Percentiles rank a stretch among this genome's conserved stretches.
phyloP scores from a whole-genome alignment of 1,140 invertebrate genomes.

The Onthophagus taurus region DNA sequence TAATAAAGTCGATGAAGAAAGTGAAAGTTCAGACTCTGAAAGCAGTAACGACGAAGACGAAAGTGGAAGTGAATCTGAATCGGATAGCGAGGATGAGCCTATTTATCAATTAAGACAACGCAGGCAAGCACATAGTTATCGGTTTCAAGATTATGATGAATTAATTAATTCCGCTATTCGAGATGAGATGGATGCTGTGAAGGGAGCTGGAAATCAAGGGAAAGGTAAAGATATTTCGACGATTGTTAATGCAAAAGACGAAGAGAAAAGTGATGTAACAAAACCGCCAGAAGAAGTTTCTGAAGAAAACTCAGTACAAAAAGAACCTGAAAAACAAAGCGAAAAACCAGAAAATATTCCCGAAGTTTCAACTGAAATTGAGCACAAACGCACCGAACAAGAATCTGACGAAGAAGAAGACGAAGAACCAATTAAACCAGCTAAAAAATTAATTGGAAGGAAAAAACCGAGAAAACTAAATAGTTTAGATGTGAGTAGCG shows the following conservation, averaged over 20 bases:
- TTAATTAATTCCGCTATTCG: constrained; percentile 84
- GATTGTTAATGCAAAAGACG: constrained; percentile 74
- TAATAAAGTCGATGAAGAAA: constrained; percentile 20
- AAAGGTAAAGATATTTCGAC: constrained; percentile 84
- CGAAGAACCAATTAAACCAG: constrained; percentile 38
- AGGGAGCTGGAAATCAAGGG: constrained; percentile 67
- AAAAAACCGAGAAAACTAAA: constrained; percentile 69
- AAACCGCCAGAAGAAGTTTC: constrained; percentile 21
- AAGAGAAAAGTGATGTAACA: constrained; percentile 52
- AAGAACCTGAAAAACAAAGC: constrained; percentile 14
- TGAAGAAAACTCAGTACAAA: constrained; percentile 29
- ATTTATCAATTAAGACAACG: constrained; percentile 74
- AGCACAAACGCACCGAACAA: neutral
- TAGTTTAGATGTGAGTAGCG: constrained; percentile 70
- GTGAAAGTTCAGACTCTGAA: constrained; percentile 29
- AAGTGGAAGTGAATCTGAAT: no score
- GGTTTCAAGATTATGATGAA: constrained; percentile 87
- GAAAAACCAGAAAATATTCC: constrained; percentile 2
- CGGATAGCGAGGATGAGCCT: constrained; percentile 53
- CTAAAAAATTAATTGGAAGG: constrained; percentile 35
- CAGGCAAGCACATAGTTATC: constrained; percentile 67
- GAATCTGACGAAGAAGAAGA: constrained; percentile 36
- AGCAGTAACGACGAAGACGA: constrained; percentile 19
- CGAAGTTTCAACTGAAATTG: neutral
- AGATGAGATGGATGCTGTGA: constrained; percentile 63